Evolutionary conservation across 2,888 invertebrate genomes (phyloP).

Genomic region (Polydrusus tereticollis): DNA sequence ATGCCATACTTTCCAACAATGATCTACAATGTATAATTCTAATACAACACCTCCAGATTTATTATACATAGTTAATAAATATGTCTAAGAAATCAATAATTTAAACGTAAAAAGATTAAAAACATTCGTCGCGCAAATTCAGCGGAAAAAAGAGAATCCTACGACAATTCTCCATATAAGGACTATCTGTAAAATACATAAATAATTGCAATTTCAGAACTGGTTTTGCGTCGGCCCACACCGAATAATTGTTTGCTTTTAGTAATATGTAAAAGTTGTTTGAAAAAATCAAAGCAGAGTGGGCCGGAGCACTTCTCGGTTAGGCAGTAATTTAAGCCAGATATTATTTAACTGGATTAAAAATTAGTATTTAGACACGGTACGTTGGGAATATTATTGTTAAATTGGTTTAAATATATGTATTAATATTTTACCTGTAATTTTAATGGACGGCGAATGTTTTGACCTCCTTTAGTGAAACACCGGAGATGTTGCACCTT

Average conservation of each 20-base stretch:
- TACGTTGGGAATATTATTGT: neutral
- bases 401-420: neutral
- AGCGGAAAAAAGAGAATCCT: conserved; percentile 57
- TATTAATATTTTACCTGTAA: neutral
- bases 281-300: conserved; percentile 55
- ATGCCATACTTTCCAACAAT: conserved; percentile 36
- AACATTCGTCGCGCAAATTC: conserved; percentile 51
- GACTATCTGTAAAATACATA: conserved; percentile 61
- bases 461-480: too few species aligned
- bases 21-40: conserved; percentile 33
- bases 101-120: conserved; percentile 48
- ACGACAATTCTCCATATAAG: conserved; percentile 59
- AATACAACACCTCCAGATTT: conserved; percentile 51
- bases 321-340: conserved; percentile 47
- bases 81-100: conserved; percentile 51
- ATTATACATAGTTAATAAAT: conserved; percentile 48
- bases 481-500: too few species aligned
- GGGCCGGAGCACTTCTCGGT: conserved; percentile 52
- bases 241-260: conserved; percentile 56
- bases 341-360: conserved; percentile 41
- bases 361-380: conserved; percentile 37
- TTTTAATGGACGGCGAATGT: too few species aligned
- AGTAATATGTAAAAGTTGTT: conserved; percentile 55
- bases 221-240: conserved; percentile 63
- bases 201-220: conserved; percentile 64